Evolutionary conservation across 2,888 invertebrate genomes (phyloP), one percentile per base, ranked within the genome.

Genomic region (Caenorhabditis becei): DNA sequence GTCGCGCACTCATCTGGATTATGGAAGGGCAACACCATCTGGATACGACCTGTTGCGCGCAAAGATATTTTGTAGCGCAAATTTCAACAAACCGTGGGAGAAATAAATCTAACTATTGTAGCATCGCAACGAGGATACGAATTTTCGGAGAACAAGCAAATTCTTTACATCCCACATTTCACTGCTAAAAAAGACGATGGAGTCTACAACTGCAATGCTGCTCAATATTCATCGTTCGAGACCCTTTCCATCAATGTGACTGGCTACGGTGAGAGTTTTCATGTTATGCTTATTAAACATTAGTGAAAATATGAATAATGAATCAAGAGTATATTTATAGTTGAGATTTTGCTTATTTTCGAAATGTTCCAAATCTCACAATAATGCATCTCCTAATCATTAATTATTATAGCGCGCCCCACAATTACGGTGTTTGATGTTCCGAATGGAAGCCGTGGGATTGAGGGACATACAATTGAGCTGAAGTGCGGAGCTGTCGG

Each of bases 401-500:
- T 69, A 61, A 71, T 84, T 54, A 72, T 67, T 82, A 24, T 66
- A 85, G 86, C 84, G 47, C 83, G 84, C 32, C 88, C 88, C 3
- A 75, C 66, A 70, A 88, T 88, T 65, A 87, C 88, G 16, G 87
- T 87, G 23, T 88, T 87, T 67, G 87, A 88, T 41, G 75, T 74
- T 28, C 88, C 88, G 26, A 63, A 28, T 23, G 80, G 67, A 37
- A 84, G 83, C 61, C 78, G 80, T 23, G 87, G 87, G 16, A 80
- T 81, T 51, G 88, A 88, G 72, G 88, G 87, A 54, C 84, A 85
- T 11, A 77, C 83, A 24, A 82, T 84, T 23, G 82, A 85, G 69
- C 82, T 89, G 70, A 85, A 86, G 77, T 89, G 89, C 59, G 84
- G 83, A 44, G 88, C 88, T 10, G 78, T 82, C 51, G 89, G 88